Percentiles rank a stretch among this genome's conserved stretches.
Evolutionary conservation across 2,797 vertebrate genomes (phyloP).

Genomic region (Sylvilagus floridanus): DNA sequence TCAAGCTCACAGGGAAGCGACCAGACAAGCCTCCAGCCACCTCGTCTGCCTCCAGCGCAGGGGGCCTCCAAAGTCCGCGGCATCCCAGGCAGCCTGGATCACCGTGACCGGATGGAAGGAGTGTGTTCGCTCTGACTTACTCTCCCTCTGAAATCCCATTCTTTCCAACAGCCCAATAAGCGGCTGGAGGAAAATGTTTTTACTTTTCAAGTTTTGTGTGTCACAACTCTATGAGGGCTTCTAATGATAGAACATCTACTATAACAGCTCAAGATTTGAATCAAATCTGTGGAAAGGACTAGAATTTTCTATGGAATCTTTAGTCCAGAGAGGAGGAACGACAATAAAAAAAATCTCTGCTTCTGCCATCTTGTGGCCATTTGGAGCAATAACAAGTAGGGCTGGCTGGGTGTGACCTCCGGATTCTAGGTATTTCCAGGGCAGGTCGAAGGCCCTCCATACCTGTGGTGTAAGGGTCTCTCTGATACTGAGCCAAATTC

Average conservation of each 20-base stretch:
- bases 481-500: conserved; percentile 10
- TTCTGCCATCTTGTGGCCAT: conserved; percentile 81
- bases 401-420: too few relatives aligned
- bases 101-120: not conserved
- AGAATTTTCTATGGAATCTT: not conserved
- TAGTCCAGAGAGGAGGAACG: too few relatives aligned
- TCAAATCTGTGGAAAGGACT: not conserved
- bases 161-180: not conserved
- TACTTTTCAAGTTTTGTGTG: not conserved
- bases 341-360: not conserved
- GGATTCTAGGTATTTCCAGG: not conserved
- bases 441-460: not conserved
- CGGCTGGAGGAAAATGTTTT: not conserved
- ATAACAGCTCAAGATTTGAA: not conserved
- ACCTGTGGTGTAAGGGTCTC: not conserved
- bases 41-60: not conserved
- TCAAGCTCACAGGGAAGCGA: not conserved
- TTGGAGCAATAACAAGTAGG: conserved; percentile 18
- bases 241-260: not conserved
- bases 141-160: not conserved
- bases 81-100: not conserved
- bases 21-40: not conserved
- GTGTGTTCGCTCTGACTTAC: not conserved
- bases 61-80: not conserved
- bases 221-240: not conserved